Base-by-base conservation (phyloP, 1,140 invertebrate genomes). In the Ylistrum balloti region DNA sequence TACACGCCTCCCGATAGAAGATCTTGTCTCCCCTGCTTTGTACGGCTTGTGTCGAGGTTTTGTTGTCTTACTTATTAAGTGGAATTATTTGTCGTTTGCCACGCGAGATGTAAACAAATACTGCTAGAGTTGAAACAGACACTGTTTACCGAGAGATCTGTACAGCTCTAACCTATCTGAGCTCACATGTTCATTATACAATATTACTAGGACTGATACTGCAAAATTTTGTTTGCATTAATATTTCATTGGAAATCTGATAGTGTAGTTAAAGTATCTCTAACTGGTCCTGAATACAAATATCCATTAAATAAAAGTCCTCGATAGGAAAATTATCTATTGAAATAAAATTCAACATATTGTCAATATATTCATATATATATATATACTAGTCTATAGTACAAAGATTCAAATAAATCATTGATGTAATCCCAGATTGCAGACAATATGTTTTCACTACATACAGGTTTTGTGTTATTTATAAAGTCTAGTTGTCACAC, bases 1-100 rank as follows among this genome's bases (percentile, higher is more conserved):
- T 74, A 28, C 56, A 74, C 56, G 13, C 56, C 56, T 74, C 56
- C 22, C 56, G 1, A 74, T 17, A 28, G 56, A 1, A 74, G 56
- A 74, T 74, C 56, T 74, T 74, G 56, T 74, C 56, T 74, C 56
- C 56, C 56, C 56, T 28, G 56, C 56, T 74, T 74, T 74, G 56
- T 74, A 74, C n/a, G 22, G 56, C 56, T 74, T 74, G 56, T 74
- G 56, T 28, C 56, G 7, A n/a, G 56, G 22, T 74, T 74, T 74
- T 74, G 56, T 74, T 74, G 56, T 74, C 56, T 28, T 74, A n/a
- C 56, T n/a, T 74, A n/a, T 74, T 74, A 74, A 74, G 56, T 74
- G 56, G 56, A 74, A 74, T 74, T 74, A 74, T 74, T 74, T 74
- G 56, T 28, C 17, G 56, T 74, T 74, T 9, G 56, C 56, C 56